Base-by-base conservation (phyloP, 2,113 vertebrate species). In the Pithys albifrons region DNA sequence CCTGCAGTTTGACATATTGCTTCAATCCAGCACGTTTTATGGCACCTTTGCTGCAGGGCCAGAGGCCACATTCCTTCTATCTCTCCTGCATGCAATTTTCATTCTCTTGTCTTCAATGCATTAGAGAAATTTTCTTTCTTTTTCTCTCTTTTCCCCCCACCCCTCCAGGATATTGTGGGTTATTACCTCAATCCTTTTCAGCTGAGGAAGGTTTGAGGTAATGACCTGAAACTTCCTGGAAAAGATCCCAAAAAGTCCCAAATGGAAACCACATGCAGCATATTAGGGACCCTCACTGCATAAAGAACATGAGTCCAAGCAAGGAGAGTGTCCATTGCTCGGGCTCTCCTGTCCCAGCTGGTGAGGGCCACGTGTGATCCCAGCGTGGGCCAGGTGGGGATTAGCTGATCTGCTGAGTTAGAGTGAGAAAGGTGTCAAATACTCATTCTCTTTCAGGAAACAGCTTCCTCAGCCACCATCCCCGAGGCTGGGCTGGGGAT, bases 211-310 rank as follows among this genome's bases (percentile, higher is more conserved):
- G 85, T 89, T 96, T 92, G 92, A 95, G 93, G 87, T 94, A 95
- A 95, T 97, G 96, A 96, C 94, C 91, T 96, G 95, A 95, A 95
- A 95, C 89, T 96, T 95, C 88, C 92, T 95, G 96, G 96, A 96
- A 96, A 87, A 88, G 59, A 85, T 97, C 93, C 96, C 93, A 91
- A 89, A 91, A 89, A 96, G 41, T 82, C 79, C 69, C 70, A 94
- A 91, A 97, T 97, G 92, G 95, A 97, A 97, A 97, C 92, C 96
- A 97, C 89, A 97, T 96, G 96, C 89, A 96, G 84, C 66, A 49
- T 95, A 81, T 94, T 92, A 96, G 73, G 82, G 70, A 94, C 75
- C 77, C 74, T 95, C 78, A 31, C 9, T 88, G 84, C 67, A 91
- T 91, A 90, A 87, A 96, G 81, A 94, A 91, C 72, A 73, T 80